Base-by-base conservation (phyloP, 2,797 vertebrate species). In the Tapirus indicus region DNA sequence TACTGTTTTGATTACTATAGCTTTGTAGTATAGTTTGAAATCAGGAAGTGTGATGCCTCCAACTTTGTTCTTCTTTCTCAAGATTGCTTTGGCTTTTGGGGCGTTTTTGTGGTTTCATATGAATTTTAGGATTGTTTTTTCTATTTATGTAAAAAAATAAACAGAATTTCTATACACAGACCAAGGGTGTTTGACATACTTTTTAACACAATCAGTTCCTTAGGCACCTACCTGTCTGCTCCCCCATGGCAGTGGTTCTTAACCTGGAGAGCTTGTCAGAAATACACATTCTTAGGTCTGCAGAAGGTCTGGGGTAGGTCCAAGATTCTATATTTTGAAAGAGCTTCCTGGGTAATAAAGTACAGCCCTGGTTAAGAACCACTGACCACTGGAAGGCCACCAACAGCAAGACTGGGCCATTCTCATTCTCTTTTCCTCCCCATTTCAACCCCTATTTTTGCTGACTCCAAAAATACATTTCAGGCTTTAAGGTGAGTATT, bases 141-240 rank as follows among this genome's bases (percentile, higher is more conserved):
- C 58, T 54, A 66, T 84, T 64, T 64, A 25, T 74, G 18, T 74
- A 60, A 64, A 80, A 80, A 92, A 54, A 23, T 84, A 64, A 75
- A 16, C 27, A 88, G 49, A 66, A 64, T 82, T 94, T 91, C 54
- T 94, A 91, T 62, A 18, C 25, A 82, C 62, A 82, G 68, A 69
- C 41, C 66, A 80, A 96, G 6, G 3, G 3, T 27, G 17, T 82
- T n/a, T 75, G 41, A 52, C 78, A 68, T 56, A 71, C 58, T 62
- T 86, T 82, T 95, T 88, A 66, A 38, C 66, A 41, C 25, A 85
- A 64, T 95, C 49, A 91, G 11, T 49, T 97, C 32, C 82, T 88
- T 82, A 72, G 35, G 47, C n/a, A 79, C 27, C 54, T 90, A 52
- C 25, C 13, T 78, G 29, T 47, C 52, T 94, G 41, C 49, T 64